Evolutionary conservation across 2,888 invertebrate species (phyloP).

Genomic region (Drosophila nigritarsus): DNA sequence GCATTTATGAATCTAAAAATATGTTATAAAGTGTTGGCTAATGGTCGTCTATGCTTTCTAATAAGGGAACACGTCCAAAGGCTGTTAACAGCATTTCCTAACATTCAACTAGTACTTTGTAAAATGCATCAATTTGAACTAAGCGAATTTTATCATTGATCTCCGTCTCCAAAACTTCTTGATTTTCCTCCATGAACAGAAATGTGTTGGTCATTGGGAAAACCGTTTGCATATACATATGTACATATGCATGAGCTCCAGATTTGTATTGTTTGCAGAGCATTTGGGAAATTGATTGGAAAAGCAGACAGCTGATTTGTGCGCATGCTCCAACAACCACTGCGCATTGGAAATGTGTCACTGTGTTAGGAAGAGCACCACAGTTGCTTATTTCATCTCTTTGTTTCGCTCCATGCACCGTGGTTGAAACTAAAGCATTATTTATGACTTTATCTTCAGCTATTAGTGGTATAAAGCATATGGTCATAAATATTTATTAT

Average conservation of each 20-base stretch:
- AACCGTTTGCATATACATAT: slow-evolving; percentile 5
- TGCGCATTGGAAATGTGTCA: slow-evolving; percentile 78
- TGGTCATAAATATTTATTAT: slow-evolving; percentile 11
- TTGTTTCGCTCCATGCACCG: slow-evolving; percentile 55
- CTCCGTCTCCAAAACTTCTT: slow-evolving; percentile 15
- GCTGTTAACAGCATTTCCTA: not conserved
- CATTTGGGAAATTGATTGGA: slow-evolving; percentile 44
- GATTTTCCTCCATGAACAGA: slow-evolving; percentile 8
- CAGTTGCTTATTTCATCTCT: slow-evolving; percentile 40
- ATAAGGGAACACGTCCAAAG: not conserved
- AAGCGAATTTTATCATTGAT: slow-evolving; percentile 8
- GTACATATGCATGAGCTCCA: slow-evolving; percentile 12
- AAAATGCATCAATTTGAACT: not conserved
- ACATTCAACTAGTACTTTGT: not conserved
- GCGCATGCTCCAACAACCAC: slow-evolving; percentile 66
- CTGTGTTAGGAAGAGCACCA: slow-evolving; percentile 63
- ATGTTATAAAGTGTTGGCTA: not conserved
- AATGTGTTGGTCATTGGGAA: slow-evolving; percentile 32
- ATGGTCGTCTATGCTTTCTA: not conserved
- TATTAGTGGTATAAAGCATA: not conserved
- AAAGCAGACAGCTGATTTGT: slow-evolving; percentile 26
- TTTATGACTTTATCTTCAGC: slow-evolving; percentile 1
- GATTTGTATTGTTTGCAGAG: slow-evolving; percentile 34
- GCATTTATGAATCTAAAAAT: not conserved
- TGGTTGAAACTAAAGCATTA: slow-evolving; percentile 40